A percentile compares a stretch with the other conserved stretches of the same genome.
Evolutionary conservation across 2,113 vertebrate genomes (phyloP).

Genomic region (Vombatus ursinus): DNA sequence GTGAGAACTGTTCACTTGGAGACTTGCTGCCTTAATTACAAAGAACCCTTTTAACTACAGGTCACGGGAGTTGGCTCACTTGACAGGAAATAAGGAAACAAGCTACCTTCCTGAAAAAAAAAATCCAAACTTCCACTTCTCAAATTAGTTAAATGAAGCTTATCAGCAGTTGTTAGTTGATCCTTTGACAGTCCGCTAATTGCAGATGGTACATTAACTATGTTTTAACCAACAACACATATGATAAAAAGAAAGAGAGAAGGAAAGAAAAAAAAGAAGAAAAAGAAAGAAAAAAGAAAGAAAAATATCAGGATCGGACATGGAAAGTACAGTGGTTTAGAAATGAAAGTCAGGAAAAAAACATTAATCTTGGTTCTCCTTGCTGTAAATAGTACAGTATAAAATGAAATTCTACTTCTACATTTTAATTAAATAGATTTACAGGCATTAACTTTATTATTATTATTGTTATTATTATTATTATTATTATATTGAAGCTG

Average conservation of each 20-base stretch:
- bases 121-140: constrained; percentile 85
- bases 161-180: constrained; percentile 85
- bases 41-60: constrained; percentile 88
- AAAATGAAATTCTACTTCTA: constrained; percentile 51
- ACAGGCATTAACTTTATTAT: neutral
- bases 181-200: constrained; percentile 93
- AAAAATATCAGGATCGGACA: constrained; percentile 47
- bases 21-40: constrained; percentile 88
- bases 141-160: constrained; percentile 91
- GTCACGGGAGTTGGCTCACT: constrained; percentile 87
- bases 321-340: constrained; percentile 40
- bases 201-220: constrained; percentile 89
- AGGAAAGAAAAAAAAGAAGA: constrained; percentile 58
- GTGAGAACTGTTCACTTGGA: constrained; percentile 88
- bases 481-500: constrained; percentile 14
- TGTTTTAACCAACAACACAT: constrained; percentile 79
- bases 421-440: constrained; percentile 60
- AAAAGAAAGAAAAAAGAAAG: constrained; percentile 47
- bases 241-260: constrained; percentile 69
- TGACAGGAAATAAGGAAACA: constrained; percentile 90
- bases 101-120: constrained; percentile 86
- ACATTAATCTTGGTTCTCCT: constrained; percentile 44
- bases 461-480: neutral
- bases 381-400: constrained; percentile 51
- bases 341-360: constrained; percentile 56